Percentiles rank a stretch among this genome's conserved stretches.
Conservation (phyloP, 2,113 vertebrate species). For the chimpanzee (Pan troglodytes) region NHGRI_mPanTro3-v2.1_pri NC_072411.2:82747501-82748000, state of each 20-base stretch:
- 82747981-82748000: background rate
- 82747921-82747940: background rate
- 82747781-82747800: background rate
- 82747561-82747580: background rate
- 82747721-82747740: background rate
- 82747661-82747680: background rate
- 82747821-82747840: background rate
- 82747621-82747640: background rate
- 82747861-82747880: background rate
- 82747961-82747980: background rate
- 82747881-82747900: constrained; percentile 9
- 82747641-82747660: background rate
- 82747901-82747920: constrained; percentile 16
- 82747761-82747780: background rate
- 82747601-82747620: background rate
- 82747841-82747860: background rate
- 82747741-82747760: background rate
- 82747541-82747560: background rate
- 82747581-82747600: background rate
- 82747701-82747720: background rate
- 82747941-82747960: background rate
- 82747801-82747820: constrained; percentile 30
- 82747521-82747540: background rate
- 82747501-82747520: background rate
- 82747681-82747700: background rate